These are phyloP conservation scores for Crenuchus spilurus DNA, from an alignment of 2,797 vertebrate genomes.

Conservation along the genomic window DNA sequence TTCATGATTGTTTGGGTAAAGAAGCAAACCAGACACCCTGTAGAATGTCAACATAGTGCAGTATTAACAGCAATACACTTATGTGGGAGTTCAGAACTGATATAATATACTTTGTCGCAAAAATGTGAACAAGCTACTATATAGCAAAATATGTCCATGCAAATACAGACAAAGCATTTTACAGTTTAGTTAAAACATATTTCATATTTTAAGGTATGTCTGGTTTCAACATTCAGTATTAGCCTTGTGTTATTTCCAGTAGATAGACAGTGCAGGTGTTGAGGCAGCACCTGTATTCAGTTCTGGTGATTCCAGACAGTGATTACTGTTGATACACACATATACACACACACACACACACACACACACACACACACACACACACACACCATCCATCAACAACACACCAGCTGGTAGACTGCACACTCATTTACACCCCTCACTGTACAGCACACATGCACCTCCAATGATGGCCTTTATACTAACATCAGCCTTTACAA, in stretches of 20 bases:
- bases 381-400: background rate
- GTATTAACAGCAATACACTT: too few relatives aligned
- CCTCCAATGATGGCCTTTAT: background rate
- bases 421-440: background rate
- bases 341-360: constrained; percentile 1
- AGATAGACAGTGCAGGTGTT: background rate
- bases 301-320: constrained; percentile 1
- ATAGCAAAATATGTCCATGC: too few relatives aligned
- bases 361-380: constrained; percentile 11
- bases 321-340: background rate
- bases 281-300: background rate
- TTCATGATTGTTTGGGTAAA: too few relatives aligned
- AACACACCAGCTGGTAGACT: background rate
- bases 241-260: background rate
- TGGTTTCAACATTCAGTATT: background rate
- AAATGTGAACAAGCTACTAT: too few relatives aligned
- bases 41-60: too few relatives aligned
- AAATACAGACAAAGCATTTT: too few relatives aligned
- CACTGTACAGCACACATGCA: background rate
- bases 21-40: too few relatives aligned
- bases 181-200: too few relatives aligned
- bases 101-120: too few relatives aligned
- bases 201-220: too few relatives aligned
- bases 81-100: too few relatives aligned
- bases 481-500: too few relatives aligned